These are phyloP conservation scores for Cepaea hortensis DNA, from an alignment of 2,888 invertebrate genomes.

Conservation along the genomic window DNA sequence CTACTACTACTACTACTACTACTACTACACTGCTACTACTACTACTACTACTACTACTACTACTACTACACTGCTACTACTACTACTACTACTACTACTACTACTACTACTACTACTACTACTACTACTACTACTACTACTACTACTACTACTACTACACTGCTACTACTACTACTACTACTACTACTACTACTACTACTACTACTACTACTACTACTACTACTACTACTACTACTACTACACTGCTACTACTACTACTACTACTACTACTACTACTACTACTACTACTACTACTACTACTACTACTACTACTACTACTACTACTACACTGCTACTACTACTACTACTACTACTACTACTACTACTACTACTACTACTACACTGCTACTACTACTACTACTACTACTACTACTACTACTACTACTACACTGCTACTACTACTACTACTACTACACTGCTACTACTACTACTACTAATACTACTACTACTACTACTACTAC, in stretches of 20 bases:
- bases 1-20: neutral
- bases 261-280: neutral
- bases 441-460: no score
- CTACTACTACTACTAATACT: no score
- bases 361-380: no score
- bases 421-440: no score
- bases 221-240: neutral
- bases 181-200: no score
- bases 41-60: slow-evolving; percentile 7
- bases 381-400: no score
- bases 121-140: neutral
- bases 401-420: no score
- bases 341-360: neutral
- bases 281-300: slow-evolving; percentile 7
- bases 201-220: neutral
- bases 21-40: slow-evolving; percentile 2
- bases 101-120: neutral
- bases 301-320: slow-evolving; percentile 7
- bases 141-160: neutral
- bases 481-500: no score
- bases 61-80: slow-evolving; percentile 3
- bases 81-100: neutral
- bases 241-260: neutral
- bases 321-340: slow-evolving; percentile 7
- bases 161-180: no score